Evolutionary conservation across 1,140 invertebrate genomes (phyloP).

Genomic region (Chionoecetes opilio): DNA sequence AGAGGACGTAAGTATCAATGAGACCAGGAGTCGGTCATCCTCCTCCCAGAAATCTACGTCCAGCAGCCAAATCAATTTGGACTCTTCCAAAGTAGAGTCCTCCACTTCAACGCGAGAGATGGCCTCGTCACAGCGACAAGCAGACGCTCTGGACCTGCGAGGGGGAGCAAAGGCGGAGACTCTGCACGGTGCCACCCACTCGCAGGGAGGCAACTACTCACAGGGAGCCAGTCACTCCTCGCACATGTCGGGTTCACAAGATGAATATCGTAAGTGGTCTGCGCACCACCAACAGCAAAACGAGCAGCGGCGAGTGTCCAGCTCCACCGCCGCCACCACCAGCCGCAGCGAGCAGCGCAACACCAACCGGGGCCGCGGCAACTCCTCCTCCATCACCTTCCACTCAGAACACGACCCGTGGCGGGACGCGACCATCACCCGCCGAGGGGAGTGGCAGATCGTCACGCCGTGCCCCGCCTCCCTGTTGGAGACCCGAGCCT

Average conservation of each 20-base stretch:
- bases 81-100: slow-evolving; percentile 68
- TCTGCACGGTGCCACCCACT: not conserved
- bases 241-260: slow-evolving; percentile 73
- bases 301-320: slow-evolving; percentile 65
- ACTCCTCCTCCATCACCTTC: slow-evolving; percentile 80
- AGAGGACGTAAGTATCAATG: slow-evolving; percentile 58
- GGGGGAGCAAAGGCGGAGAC: slow-evolving; percentile 72
- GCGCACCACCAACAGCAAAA: slow-evolving; percentile 77
- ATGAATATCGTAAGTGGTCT: slow-evolving; percentile 80
- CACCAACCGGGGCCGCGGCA: slow-evolving; percentile 84
- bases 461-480: slow-evolving; percentile 89
- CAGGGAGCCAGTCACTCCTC: slow-evolving; percentile 72
- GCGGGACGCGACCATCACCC: slow-evolving; percentile 87
- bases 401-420: slow-evolving; percentile 89
- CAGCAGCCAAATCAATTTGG: slow-evolving; percentile 72
- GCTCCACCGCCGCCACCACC: slow-evolving; percentile 87
- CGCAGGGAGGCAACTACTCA: no score
- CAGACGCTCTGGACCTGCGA: slow-evolving; percentile 79
- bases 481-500: slow-evolving; percentile 88
- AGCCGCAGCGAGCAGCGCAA: slow-evolving; percentile 89
- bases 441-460: slow-evolving; percentile 84
- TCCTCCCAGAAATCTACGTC: slow-evolving; percentile 52
- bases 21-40: slow-evolving; percentile 57
- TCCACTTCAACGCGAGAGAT: slow-evolving; percentile 78
- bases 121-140: slow-evolving; percentile 79